phyloP scores from a whole-genome alignment of 1,140 invertebrate species.

The Pogonus chalceus region DNA sequence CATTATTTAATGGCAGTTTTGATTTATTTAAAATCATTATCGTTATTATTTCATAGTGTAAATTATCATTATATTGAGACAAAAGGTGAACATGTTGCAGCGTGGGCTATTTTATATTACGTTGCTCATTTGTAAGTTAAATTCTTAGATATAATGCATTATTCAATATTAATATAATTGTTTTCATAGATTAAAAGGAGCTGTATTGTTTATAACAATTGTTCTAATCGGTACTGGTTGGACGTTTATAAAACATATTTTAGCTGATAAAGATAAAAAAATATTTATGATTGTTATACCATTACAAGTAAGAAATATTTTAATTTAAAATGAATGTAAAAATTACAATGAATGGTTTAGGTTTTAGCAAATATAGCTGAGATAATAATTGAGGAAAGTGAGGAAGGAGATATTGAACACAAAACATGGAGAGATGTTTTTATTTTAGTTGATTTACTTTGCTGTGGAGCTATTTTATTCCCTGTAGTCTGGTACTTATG shows the following conservation, averaged over 20 bases:
- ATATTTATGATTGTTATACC: constrained; percentile 98
- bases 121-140: constrained; percentile 75
- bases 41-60: constrained; percentile 89
- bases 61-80: constrained; percentile 94
- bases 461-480: constrained; percentile 94
- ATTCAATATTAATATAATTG: constrained; percentile 21
- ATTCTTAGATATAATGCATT: constrained; percentile 45
- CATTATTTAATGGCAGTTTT: constrained; percentile 95
- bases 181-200: constrained; percentile 66
- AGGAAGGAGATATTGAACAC: constrained; percentile 84
- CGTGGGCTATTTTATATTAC: constrained; percentile 96
- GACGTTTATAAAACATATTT: constrained; percentile 97
- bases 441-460: constrained; percentile 88
- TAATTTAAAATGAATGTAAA: background rate
- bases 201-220: constrained; percentile 92
- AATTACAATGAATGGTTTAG: constrained; percentile 37
- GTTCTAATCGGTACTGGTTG: constrained; percentile 95
- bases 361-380: constrained; percentile 92
- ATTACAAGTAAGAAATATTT: constrained; percentile 61
- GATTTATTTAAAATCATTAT: constrained; percentile 86
- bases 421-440: constrained; percentile 89
- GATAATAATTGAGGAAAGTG: constrained; percentile 96
- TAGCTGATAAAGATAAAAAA: constrained; percentile 93
- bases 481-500: constrained; percentile 71
- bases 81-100: constrained; percentile 88